Percentiles rank a stretch among this genome's conserved stretches.
Conservation (phyloP, 2,113 vertebrate genomes). For the Brevimyrus niger region DNA sequence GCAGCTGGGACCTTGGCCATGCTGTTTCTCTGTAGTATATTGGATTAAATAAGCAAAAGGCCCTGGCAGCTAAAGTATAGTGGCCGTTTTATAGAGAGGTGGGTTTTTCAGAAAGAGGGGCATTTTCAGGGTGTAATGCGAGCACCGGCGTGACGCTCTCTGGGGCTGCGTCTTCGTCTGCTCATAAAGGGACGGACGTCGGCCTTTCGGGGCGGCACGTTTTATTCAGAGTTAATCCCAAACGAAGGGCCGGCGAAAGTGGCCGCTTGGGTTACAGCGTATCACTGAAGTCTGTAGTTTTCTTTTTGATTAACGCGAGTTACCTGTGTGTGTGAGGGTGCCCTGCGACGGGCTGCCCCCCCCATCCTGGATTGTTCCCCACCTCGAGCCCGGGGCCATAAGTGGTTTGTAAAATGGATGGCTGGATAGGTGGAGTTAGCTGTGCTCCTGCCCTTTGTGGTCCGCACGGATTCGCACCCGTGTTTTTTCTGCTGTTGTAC, state of each 20-base stretch:
- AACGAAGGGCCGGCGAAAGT: not conserved
- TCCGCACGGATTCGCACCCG: not conserved
- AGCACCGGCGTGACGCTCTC: not conserved
- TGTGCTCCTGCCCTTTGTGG: not conserved
- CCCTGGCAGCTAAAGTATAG: constrained; percentile 29
- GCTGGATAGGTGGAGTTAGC: not conserved
- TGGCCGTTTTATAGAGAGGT: constrained; percentile 1
- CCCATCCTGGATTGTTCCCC: too few species aligned
- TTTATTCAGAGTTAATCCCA: not conserved
- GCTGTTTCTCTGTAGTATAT: constrained; percentile 49
- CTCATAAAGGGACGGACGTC: not conserved
- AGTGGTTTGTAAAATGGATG: too few species aligned
- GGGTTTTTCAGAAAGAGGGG: not conserved
- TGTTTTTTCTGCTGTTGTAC: not conserved
- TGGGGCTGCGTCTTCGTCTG: not conserved
- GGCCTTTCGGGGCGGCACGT: not conserved
- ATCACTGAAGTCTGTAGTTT: not conserved
- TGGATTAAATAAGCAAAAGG: constrained; percentile 34
- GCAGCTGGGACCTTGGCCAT: constrained; percentile 47
- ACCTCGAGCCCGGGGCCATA: too few species aligned
- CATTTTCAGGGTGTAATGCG: not conserved
- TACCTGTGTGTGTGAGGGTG: not conserved
- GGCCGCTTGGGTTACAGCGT: not conserved
- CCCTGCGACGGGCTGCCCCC: too few species aligned
- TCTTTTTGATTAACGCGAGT: not conserved